Base-by-base conservation (phyloP, 2,113 vertebrate species). In the Eolophus roseicapilla region DNA sequence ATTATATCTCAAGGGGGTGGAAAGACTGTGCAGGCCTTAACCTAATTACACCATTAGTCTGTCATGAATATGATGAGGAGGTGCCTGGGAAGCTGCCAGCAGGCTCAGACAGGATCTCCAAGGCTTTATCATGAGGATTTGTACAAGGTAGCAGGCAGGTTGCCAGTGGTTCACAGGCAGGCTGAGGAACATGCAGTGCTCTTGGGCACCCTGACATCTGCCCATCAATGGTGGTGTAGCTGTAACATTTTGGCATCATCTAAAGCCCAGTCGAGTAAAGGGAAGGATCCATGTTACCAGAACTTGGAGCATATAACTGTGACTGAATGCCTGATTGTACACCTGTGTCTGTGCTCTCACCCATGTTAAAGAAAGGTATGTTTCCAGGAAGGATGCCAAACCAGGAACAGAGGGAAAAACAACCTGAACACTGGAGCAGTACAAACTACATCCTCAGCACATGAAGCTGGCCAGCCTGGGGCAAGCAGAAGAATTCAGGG, bases 361-460 rank as follows among this genome's bases (percentile, higher is more conserved):
- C 27, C 0, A 0, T 8, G 21, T 9, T 50, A 20, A 9, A 55
- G 57, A 35, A 60, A 70, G 33, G 33, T 13, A 5, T 17, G 13
- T 77, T 82, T 75, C 33, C 31, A 69, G 74, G 69, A 67, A 78
- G 16, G 57, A 35, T 52, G 47, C n/a, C 29, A 43, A 24, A 41
- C 17, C 17, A 52, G 67, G n/a, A 74, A 19, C 6, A 53, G n/a
- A 9, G 31, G 8, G 55, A 49, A 59, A 76, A 82, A 37, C 11
- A 47, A 44, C 9, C 8, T 7, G 6, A 43, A 31, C 25, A 60
- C 11, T 9, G 4, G 23, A 68, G 35, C 29, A 52, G 19, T 80
- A 83, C 2, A 4, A 76, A 5, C 13, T 63, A 19, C 3, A 1
- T 39, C 27, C 68, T 35, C 52, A 76, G 27, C 0, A 0, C 0